phyloP scores from a whole-genome alignment of 2,797 vertebrate species.

The Parotocinclus haroldoi region DNA sequence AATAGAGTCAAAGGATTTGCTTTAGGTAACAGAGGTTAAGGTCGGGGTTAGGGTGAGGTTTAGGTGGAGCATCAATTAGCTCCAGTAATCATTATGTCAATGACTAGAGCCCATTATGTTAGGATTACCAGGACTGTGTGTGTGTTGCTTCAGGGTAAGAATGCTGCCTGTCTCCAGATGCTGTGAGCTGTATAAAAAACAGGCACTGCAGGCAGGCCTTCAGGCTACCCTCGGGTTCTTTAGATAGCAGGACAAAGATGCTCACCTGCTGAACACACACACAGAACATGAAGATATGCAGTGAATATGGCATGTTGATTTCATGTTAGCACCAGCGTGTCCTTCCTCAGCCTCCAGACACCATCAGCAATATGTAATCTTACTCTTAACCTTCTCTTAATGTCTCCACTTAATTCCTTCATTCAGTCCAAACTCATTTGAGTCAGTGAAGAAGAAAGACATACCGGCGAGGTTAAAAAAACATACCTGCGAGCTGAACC shows the following conservation, averaged over 20 bases:
- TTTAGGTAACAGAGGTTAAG: too few relatives aligned
- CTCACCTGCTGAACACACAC: conserved; percentile 41
- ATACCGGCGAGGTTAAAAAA: conserved; percentile 36
- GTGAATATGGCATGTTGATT: not conserved
- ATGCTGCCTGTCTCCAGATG: conserved; percentile 59
- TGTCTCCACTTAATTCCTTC: conserved; percentile 48
- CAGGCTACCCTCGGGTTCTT: conserved; percentile 70
- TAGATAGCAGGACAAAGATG: conserved; percentile 54
- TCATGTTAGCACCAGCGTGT: not conserved
- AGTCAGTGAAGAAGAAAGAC: conserved; percentile 41
- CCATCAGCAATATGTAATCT: conserved; percentile 13
- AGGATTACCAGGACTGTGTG: conserved; percentile 1
- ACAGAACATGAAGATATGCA: conserved; percentile 23
- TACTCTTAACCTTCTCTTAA: conserved; percentile 2
- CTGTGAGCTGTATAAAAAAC: conserved; percentile 69
- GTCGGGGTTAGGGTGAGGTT: too few relatives aligned
- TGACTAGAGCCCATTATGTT: too few relatives aligned
- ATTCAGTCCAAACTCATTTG: conserved; percentile 43
- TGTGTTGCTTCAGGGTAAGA: conserved; percentile 58
- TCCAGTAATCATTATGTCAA: too few relatives aligned
- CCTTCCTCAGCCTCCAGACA: conserved; percentile 4
- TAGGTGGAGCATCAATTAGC: too few relatives aligned
- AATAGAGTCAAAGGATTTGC: too few relatives aligned
- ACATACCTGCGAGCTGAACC: conserved; percentile 52
- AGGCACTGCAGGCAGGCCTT: conserved; percentile 68